Evolutionary conservation across 2,888 invertebrate species (phyloP), one percentile per base, ranked within the genome.

Genomic region (Blastobasis lacticolella): DNA sequence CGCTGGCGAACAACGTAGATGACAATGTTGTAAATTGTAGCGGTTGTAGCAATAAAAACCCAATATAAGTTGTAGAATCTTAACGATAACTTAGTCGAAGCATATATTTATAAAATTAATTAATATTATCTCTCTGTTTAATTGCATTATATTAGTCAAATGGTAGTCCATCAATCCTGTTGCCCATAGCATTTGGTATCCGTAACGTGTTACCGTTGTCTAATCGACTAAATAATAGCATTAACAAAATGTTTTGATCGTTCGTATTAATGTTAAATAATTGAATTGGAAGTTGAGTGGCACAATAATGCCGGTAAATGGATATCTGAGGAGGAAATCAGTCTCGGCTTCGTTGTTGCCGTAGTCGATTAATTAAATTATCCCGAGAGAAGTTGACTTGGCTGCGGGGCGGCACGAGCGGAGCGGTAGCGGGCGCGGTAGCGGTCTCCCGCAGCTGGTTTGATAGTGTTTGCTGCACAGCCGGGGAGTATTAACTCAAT

Each of bases 351-450:
- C 70, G 67, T 68, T 75, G 75, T 78, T 75, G 74, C 73, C 74
- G 71, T 76, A 74, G 75, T 75, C 77, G 75, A 83, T 80, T 86
- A 84, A 88, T 85, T 85, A 75, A 79, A 83, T 87, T 84, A 84
- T 75, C 68, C 70, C 67, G 61, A 64, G 69, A 69, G 78, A 78
- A 74, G 69, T 73, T 73, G 75, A 63, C 67, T n/a, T 67, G 48
- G 23, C 40, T 23, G 51, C 56, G 51, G 49, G 50, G 52, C 54
- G 49, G 46, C 36, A 8, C 9, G 8, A 38, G 46, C 50, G 38
- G 42, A 46, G 40, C 49, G 49, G 49, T 46, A 63, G 60, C 64
- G 57, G 60, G 56, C 53, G 54, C 54, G 45, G 7, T 6, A 23
- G 10, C 36, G 53, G 42, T 50, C n/a, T 44, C 23, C 23, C 23